Evolutionary conservation across 2,113 vertebrate species (phyloP), one percentile per base, ranked within the genome.

Genomic region (Benthochromis sp.): DNA sequence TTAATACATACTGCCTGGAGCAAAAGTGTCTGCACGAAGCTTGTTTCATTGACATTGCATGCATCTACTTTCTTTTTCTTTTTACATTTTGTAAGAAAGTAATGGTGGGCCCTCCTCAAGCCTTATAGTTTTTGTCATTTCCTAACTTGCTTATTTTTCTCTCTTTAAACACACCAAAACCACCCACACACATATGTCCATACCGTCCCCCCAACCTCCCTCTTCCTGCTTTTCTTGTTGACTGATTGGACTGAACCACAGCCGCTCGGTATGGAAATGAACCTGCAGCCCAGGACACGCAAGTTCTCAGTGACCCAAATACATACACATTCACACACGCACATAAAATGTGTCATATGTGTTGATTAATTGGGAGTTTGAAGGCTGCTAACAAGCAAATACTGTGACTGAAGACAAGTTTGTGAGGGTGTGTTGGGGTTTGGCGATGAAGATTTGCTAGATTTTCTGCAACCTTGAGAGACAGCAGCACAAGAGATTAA

Each of bases 221-320:
- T 36, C 11, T 21, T n/a, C 50, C 47, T 83, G 8, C 16, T 34
- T 27, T 85, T 81, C 40, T 78, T 86, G 59, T 84, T 83, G 91
- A 93, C 90, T 85, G 89, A 93, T 91, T 90, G 90, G 89, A 86
- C 69, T n/a, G 29, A 87, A 83, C 83, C 38, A 16, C 63, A 87
- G 82, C 29, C 57, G 89, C 91, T 94, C 36, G 71, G 66, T 92
- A 93, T 94, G 93, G 89, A 91, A 95, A 94, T 93, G 76, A 90
- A 92, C 59, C 76, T 81, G 78, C 21, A 85, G 80, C 61, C 83
- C 85, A 53, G 86, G 69, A 89, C 85, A 82, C 3, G 52, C 57
- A 63, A 88, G 86, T 81, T 93, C 84, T 85, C 43, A 78, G 57
- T 93, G 90, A 94, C 93, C 93, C 86, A 93, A 83, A 92, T 92